These are phyloP conservation scores for cat (Felis catus) DNA, from an alignment of 2,113 vertebrate genomes.

Conservation along the genomic window F.catus_Fca126_mat1.0 CM031419.1:62986001-62986500, in stretches of 20 bases:
- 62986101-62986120: background rate
- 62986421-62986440: background rate
- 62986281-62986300: background rate
- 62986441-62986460: constrained; percentile 30
- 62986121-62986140: background rate
- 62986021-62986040: background rate
- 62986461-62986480: constrained; percentile 38
- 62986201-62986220: constrained; percentile 39
- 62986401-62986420: background rate
- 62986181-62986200: background rate
- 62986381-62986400: constrained; percentile 1
- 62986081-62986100: background rate
- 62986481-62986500: constrained; percentile 49
- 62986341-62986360: background rate
- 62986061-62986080: background rate
- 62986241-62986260: constrained; percentile 21
- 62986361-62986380: background rate
- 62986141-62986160: background rate
- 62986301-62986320: background rate
- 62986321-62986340: background rate
- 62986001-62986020: background rate
- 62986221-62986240: constrained; percentile 19
- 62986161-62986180: background rate
- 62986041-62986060: background rate
- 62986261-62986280: constrained; percentile 28